Conservation (phyloP, 1,140 invertebrate species). For the Drosophila insularis region DNA sequence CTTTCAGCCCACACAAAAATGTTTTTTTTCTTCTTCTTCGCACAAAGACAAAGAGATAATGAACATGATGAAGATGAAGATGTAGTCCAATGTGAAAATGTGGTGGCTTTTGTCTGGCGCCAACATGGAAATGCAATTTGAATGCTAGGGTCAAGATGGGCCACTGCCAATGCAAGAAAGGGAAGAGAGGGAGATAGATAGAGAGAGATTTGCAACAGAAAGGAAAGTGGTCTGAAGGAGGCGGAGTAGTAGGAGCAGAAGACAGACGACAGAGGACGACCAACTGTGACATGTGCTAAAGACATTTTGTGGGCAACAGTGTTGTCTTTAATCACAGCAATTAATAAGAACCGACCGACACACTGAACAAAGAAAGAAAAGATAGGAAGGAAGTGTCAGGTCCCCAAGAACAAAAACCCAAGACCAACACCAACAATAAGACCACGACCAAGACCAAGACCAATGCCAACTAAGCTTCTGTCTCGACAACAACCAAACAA, state of each 20-base stretch:
- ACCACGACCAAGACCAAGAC: conserved; percentile 15
- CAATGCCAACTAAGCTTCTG: conserved; percentile 32
- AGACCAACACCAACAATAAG: conserved; percentile 6
- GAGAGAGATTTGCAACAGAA: conserved; percentile 34
- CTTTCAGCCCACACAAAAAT: conserved; percentile 6
- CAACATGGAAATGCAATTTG: conserved; percentile 75
- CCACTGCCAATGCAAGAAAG: conserved; percentile 46
- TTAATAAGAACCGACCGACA: conserved; percentile 58
- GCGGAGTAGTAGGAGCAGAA: neutral
- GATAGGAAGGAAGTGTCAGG: conserved; percentile 54
- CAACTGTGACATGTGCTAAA: conserved; percentile 69
- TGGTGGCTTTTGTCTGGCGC: conserved; percentile 62
- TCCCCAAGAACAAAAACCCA: neutral
- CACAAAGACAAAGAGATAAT: conserved; percentile 8
- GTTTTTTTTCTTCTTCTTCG: too few species aligned
- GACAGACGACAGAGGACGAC: neutral
- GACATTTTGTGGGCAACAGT: conserved; percentile 53
- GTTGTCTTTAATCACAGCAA: conserved; percentile 69
- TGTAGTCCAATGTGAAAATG: conserved; percentile 4
- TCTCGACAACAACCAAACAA: conserved; percentile 10
- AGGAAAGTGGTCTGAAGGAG: conserved; percentile 2
- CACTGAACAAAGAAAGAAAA: conserved; percentile 32
- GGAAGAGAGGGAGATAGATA: neutral
- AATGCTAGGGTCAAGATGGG: conserved; percentile 67
- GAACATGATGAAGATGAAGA: neutral